Evolutionary conservation across 2,888 invertebrate species (phyloP), one percentile per base, ranked within the genome.

Genomic region (Leptinotarsa juncta): DNA sequence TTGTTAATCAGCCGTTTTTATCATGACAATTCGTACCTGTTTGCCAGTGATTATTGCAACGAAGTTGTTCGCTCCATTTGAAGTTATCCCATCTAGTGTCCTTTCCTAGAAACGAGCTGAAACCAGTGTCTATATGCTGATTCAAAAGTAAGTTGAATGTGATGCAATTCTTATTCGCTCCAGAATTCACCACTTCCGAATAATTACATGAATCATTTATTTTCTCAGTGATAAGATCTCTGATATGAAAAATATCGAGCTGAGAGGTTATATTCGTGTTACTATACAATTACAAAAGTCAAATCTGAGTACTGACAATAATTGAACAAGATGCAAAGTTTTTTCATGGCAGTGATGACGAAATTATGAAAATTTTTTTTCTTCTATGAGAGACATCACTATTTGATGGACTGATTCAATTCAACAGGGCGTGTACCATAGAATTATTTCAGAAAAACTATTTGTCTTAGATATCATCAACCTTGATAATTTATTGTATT

Each of bases 1-100:
- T 32, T 62, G 16, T 62, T 62, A 62, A 62, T 62, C 57, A 57
- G 57, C 57, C 57, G 57, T 57, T 57, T 57, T 57, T 57, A 57
- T 57, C 57, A 57, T 57, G 23, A 57, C 57, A 57, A 57, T 23
- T 57, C 23, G 20, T 57, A 57, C 57, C 57, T 57, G 57, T 23
- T 42, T 62, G 62, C 62, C 32, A 32, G 62, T 10, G 62, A n/a
- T 62, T n/a, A 62, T 62, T 62, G 62, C 62, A 62, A 62, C 62
- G n/a, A 10, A 26, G 62, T n/a, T 42, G 62, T 42, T 32, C 4
- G n/a, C 3, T 42, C 32, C n/a, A 32, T 10, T 32, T 42, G 32
- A 23, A 62, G 42, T 32, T 16, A 32, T 16, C 4, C 16, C n/a
- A 26, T 62, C n/a, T 18, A 62, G 62, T 62, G 62, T 57, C n/a